These are phyloP conservation scores for Silurus aristotelis DNA, from an alignment of 2,797 vertebrate genomes.

Conservation along the genomic window DNA sequence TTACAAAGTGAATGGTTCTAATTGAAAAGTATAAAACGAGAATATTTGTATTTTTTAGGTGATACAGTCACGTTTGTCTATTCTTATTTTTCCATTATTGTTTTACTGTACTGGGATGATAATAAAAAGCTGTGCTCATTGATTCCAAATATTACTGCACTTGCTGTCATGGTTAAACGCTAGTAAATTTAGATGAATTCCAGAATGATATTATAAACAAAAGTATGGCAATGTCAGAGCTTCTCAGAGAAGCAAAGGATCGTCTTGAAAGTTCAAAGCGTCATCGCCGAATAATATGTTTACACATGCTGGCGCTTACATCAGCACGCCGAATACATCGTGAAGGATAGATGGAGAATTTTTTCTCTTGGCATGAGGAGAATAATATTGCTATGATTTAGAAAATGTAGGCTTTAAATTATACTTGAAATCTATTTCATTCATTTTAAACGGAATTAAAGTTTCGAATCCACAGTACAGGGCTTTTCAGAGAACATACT, in stretches of 20 bases:
- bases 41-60: too few species aligned
- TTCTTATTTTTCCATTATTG: not conserved
- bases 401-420: not conserved
- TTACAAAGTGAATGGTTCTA: not conserved
- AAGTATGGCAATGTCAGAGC: too few species aligned
- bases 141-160: not conserved
- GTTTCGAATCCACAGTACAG: not conserved
- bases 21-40: not conserved
- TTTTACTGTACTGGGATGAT: not conserved
- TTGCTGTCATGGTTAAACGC: not conserved
- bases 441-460: not conserved
- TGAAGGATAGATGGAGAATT: not conserved
- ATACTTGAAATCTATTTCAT: not conserved
- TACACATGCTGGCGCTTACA: not conserved
- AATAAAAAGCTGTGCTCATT: not conserved
- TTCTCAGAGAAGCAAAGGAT: not conserved
- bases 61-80: not conserved
- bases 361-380: not conserved
- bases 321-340: not conserved
- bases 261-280: not conserved
- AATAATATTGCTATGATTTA: not conserved
- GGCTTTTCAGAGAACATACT: not conserved
- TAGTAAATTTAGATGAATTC: not conserved
- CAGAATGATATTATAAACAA: not conserved
- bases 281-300: not conserved